Evolutionary conservation across 2,797 vertebrate genomes (phyloP).

Genomic region (Pangasius macronema): DNA sequence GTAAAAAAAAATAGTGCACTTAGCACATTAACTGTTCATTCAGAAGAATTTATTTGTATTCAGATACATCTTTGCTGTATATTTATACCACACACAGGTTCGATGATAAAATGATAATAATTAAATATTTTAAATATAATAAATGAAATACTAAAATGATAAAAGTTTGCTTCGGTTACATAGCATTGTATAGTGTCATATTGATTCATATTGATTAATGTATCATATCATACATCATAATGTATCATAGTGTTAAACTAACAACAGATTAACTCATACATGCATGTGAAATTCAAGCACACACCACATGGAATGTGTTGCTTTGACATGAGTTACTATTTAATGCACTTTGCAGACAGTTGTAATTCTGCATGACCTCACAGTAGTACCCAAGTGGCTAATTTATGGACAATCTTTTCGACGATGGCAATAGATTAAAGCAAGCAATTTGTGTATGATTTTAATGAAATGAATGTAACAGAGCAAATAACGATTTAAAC

Average conservation of each 20-base stretch:
- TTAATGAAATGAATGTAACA: conserved; percentile 30
- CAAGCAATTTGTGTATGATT: conserved; percentile 25
- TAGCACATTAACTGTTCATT: neutral
- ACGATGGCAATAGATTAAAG: conserved; percentile 21
- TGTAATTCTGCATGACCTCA: conserved; percentile 18
- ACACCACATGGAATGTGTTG: conserved; percentile 26
- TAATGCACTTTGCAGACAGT: conserved; percentile 29
- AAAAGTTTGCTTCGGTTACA: neutral
- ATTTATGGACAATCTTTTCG: conserved; percentile 16
- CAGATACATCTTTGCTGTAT: too few species aligned
- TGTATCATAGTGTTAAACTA: neutral
- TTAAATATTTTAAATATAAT: neutral
- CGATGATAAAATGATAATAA: neutral
- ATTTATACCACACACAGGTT: neutral
- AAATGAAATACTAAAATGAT: neutral
- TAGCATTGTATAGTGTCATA: neutral
- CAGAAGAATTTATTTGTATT: neutral
- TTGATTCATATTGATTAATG: neutral
- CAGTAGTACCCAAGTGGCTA: conserved; percentile 18
- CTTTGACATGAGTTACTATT: conserved; percentile 14
- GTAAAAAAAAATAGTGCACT: neutral
- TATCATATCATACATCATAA: too few species aligned
- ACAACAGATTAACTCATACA: neutral
- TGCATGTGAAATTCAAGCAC: neutral
- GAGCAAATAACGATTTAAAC: conserved; percentile 11